Evolutionary conservation across 2,797 vertebrate genomes (phyloP).

Genomic region (Sitta carolinensis): DNA sequence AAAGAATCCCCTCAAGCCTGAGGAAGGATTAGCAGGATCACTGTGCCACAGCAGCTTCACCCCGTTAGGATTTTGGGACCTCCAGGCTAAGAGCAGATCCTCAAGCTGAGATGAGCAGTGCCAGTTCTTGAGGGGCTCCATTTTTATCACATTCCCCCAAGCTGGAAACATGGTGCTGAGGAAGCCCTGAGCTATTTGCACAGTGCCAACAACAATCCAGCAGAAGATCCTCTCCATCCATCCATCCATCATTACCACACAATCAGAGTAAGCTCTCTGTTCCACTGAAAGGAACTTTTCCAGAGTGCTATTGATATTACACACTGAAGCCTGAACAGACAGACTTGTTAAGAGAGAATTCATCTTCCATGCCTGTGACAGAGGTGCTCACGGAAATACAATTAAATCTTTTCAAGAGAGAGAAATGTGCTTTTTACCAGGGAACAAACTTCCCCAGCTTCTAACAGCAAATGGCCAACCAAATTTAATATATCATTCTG

Average conservation of each 20-base stretch:
- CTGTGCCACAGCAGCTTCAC: fast-evolving
- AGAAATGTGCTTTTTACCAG: not conserved
- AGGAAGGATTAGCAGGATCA: not conserved
- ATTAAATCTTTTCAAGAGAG: not conserved
- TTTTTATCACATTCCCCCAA: fast-evolving
- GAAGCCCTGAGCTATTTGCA: not conserved
- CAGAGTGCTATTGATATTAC: not conserved
- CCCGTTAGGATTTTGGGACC: not conserved
- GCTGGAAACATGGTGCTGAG: not conserved
- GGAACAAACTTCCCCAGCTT: not conserved
- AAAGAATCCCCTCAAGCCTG: not conserved
- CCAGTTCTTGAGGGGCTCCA: not conserved
- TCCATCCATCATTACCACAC: not conserved
- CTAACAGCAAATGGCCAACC: not conserved
- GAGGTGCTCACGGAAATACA: not conserved
- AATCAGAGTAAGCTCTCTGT: not conserved
- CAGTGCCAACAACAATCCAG: not conserved
- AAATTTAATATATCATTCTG: not conserved
- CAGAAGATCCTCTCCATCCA: fast-evolving
- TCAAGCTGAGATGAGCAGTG: not conserved
- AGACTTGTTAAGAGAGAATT: not conserved
- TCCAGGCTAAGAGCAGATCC: not conserved
- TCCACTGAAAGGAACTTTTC: not conserved
- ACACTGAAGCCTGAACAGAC: not conserved
- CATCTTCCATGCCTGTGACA: not conserved